Base-by-base conservation (phyloP, 2,797 vertebrate genomes). In the Sciaenops ocellatus region DNA sequence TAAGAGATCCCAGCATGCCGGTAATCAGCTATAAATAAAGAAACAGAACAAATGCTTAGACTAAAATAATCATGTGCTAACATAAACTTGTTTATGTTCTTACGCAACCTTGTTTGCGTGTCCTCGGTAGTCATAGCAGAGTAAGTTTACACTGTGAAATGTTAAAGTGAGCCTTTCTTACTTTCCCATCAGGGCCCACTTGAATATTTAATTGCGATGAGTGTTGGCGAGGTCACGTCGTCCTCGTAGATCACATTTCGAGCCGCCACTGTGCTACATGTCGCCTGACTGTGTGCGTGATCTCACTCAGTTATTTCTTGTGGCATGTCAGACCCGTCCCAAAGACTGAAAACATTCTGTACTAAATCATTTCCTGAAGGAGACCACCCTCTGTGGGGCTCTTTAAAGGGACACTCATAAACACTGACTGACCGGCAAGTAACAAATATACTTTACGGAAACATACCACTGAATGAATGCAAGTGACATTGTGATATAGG, bases 51-150 rank as follows among this genome's bases (percentile, higher is more conserved):
- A 85, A 80, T 69, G 62, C 57, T 55, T 66, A 0, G 0, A n/a
- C 73, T 41, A 57, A 85, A 90, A 84, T 82, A 86, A 73, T 65
- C 68, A 47, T 24, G 61, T 62, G 50, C 55, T 48, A 28, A 69
- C 26, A 62, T 78, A 75, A 80, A 76, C 61, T 46, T 85, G 64
- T 91, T 91, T 85, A 61, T 85, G 77, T 38, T 63, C 72, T 86
- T 62, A 68, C 30, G 80, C 78, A 79, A 83, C 72, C 66, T 60
- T 80, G 87, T 85, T 79, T 85, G 65, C 60, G 18, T 69, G 73
- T 80, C 71, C 69, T 80, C 83, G 76, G 92, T 94, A 85, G 84
- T 87, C 90, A 95, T 64, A 92, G 87, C 86, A 91, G 84, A 86
- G 87, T 85, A 90, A 89, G 70, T 89, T 91, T 82, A 93, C 44